phyloP scores from a whole-genome alignment of 2,113 vertebrate genomes.

The Actenoides lindsayi region DNA sequence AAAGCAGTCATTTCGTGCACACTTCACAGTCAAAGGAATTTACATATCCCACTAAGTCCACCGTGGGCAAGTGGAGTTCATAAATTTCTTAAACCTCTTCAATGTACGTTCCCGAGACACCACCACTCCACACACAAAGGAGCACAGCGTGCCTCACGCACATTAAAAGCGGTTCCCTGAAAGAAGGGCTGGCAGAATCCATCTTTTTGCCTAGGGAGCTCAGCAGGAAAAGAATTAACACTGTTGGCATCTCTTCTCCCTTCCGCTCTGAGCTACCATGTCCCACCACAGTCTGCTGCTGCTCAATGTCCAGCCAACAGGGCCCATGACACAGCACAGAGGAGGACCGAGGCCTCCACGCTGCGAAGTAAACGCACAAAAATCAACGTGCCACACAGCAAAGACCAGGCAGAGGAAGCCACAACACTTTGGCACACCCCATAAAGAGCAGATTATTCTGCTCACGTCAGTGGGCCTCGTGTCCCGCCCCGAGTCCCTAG shows the following conservation, averaged over 20 bases:
- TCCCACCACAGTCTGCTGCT: neutral
- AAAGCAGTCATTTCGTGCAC: neutral
- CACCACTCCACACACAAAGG: neutral
- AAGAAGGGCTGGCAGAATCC: neutral
- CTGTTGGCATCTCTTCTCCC: neutral
- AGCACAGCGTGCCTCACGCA: rapidly evolving
- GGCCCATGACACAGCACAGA: rapidly evolving
- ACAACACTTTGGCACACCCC: neutral
- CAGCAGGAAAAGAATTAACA: neutral
- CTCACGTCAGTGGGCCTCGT: rapidly evolving
- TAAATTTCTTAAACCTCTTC: neutral
- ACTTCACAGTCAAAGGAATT: neutral
- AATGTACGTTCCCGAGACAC: rapidly evolving
- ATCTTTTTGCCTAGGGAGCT: neutral
- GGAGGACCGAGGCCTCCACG: neutral
- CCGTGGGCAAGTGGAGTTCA: neutral
- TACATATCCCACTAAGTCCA: neutral
- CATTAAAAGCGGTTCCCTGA: neutral
- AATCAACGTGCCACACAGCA: neutral
- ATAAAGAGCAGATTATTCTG: neutral
- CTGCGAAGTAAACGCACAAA: neutral
- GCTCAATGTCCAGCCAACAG: rapidly evolving
- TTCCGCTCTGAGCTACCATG: rapidly evolving
- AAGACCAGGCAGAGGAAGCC: neutral
- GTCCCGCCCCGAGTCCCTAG: neutral